Conservation (phyloP, 2,797 vertebrate species). For the Hemitrygon akajei region DNA sequence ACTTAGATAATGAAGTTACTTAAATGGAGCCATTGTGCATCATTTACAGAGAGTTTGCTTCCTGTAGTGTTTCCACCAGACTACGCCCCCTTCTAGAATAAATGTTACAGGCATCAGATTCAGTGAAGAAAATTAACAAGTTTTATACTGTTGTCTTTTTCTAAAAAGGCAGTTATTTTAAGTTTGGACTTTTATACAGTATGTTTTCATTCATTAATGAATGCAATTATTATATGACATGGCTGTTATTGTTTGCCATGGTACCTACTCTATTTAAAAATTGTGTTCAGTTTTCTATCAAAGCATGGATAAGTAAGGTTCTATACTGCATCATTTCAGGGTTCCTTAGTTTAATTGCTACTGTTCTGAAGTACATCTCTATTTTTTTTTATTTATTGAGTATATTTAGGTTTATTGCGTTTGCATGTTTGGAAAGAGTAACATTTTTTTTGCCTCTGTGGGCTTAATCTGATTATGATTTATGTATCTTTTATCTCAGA, state of each 20-base stretch:
- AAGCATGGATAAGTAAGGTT: neutral
- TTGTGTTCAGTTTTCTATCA: neutral
- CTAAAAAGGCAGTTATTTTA: slow-evolving; percentile 51
- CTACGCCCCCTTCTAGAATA: slow-evolving; percentile 81
- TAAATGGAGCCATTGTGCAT: slow-evolving; percentile 83
- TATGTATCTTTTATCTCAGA: neutral
- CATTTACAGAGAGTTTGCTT: slow-evolving; percentile 90
- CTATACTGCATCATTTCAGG: neutral
- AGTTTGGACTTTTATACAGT: slow-evolving; percentile 52
- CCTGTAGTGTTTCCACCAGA: slow-evolving; percentile 91
- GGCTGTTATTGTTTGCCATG: slow-evolving; percentile 52
- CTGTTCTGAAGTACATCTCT: slow-evolving; percentile 18
- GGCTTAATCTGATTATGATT: neutral
- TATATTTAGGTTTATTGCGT: neutral
- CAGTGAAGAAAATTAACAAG: slow-evolving; percentile 37
- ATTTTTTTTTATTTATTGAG: slow-evolving; percentile 26
- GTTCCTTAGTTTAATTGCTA: slow-evolving; percentile 4
- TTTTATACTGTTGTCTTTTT: slow-evolving; percentile 53
- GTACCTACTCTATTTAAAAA: slow-evolving; percentile 20
- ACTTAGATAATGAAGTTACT: slow-evolving; percentile 84
- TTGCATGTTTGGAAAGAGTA: neutral
- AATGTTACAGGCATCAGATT: slow-evolving; percentile 43
- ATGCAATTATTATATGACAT: slow-evolving; percentile 56
- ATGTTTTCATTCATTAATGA: slow-evolving; percentile 60
- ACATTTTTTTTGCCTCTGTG: neutral